phyloP scores from a whole-genome alignment of 2,888 invertebrate species.

The Nudaria mundana region DNA sequence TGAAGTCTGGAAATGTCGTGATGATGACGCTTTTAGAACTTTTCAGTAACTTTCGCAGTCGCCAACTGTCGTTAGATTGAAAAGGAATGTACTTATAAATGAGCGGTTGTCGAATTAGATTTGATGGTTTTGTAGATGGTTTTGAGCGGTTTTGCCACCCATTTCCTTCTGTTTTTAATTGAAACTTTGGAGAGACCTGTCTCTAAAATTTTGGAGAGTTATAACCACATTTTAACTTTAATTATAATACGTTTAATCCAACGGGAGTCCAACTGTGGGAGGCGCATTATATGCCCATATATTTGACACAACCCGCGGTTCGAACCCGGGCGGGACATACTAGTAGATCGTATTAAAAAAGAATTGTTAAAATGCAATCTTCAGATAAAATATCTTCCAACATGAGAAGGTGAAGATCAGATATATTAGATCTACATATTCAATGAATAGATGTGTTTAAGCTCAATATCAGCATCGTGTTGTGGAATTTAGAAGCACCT shows the following conservation, averaged over 20 bases:
- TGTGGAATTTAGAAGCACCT: conserved; percentile 1
- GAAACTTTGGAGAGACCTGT: no score
- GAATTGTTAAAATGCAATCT: not conserved
- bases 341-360: no score
- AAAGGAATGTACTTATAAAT: conserved; percentile 1
- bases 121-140: conserved; percentile 12
- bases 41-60: conserved; percentile 6
- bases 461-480: conserved; percentile 3
- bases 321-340: no score
- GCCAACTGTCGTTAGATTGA: conserved; percentile 6
- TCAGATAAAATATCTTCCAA: not conserved
- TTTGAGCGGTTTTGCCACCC: conserved; percentile 5
- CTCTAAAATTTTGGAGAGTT: no score
- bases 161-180: conserved; percentile 25
- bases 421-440: not conserved
- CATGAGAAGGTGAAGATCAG: not conserved
- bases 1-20: conserved; percentile 33
- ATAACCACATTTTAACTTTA: no score
- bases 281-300: no score
- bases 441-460: conserved; percentile 1
- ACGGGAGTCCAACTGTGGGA: no score
- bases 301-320: no score
- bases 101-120: conserved; percentile 13
- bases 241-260: no score
- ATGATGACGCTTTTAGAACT: conserved; percentile 7